Conservation (phyloP, 2,113 vertebrate genomes). For the Labrus mixtus region DNA sequence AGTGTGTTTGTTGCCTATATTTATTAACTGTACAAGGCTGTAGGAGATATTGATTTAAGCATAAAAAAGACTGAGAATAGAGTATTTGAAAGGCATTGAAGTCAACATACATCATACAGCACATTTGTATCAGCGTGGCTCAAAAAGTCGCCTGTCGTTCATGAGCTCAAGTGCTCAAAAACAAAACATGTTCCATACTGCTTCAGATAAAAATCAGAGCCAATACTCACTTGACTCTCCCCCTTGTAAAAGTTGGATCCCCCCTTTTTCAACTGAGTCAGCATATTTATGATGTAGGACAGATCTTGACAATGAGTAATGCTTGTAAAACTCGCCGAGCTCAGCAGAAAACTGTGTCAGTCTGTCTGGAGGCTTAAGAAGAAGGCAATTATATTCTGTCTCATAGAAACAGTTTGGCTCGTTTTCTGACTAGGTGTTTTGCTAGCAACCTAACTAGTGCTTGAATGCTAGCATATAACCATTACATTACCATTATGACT, state of each 20-base stretch:
- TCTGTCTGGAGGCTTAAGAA: slow-evolving; percentile 61
- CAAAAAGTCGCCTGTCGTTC: slow-evolving; percentile 27
- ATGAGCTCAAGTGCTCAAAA: slow-evolving; percentile 15
- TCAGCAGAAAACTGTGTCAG: slow-evolving; percentile 60
- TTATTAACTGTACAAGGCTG: background rate
- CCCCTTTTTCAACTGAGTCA: slow-evolving; percentile 44
- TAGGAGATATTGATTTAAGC: background rate
- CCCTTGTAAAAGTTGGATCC: slow-evolving; percentile 34
- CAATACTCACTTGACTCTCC: slow-evolving; percentile 28
- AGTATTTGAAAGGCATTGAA: slow-evolving; percentile 10
- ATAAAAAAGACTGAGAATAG: background rate
- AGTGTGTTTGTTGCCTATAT: background rate
- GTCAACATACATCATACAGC: background rate
- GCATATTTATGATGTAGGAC: slow-evolving; percentile 47
- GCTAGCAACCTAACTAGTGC: background rate
- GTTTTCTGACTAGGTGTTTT: slow-evolving; percentile 16
- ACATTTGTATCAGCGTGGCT: background rate
- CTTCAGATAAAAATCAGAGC: slow-evolving; percentile 30
- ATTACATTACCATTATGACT: background rate
- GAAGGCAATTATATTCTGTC: slow-evolving; percentile 47
- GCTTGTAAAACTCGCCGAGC: slow-evolving; percentile 46
- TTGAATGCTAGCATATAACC: background rate
- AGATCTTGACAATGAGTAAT: slow-evolving; percentile 63
- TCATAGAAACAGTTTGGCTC: slow-evolving; percentile 29
- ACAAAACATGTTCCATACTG: slow-evolving; percentile 17